Percentiles rank a stretch among this genome's conserved stretches.
These are phyloP conservation scores for Stegophylla sp. DNA, from an alignment of 2,888 invertebrate genomes.

Conservation along the genomic window DNA sequence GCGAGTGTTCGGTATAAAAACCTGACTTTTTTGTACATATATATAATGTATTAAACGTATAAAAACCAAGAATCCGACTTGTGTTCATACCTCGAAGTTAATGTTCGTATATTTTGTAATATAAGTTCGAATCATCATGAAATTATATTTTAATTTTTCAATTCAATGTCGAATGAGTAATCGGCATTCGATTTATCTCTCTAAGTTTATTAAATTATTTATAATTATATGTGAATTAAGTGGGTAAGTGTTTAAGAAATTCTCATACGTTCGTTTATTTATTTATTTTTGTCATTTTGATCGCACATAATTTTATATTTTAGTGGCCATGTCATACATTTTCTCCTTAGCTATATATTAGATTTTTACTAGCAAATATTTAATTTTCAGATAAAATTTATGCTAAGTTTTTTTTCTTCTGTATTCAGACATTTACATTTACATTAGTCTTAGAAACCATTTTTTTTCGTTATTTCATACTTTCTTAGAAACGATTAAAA, in stretches of 20 bases:
- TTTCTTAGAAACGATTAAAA: too few species aligned
- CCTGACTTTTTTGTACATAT: not conserved
- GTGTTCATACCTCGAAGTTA: constrained; percentile 20
- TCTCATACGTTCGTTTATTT: not conserved
- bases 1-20: constrained; percentile 7
- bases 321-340: not conserved
- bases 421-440: too few species aligned
- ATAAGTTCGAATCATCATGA: not conserved
- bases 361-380: not conserved
- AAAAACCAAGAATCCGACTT: constrained; percentile 7
- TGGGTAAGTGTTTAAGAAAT: not conserved
- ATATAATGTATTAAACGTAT: not conserved
- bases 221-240: too few species aligned
- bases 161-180: not conserved
- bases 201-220: too few species aligned
- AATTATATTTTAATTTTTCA: not conserved
- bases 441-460: too few species aligned
- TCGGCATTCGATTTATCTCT: not conserved
- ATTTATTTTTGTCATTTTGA: not conserved
- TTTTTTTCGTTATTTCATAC: too few species aligned
- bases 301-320: not conserved
- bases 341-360: not conserved
- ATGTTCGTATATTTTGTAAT: not conserved
- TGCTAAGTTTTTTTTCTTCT: too few species aligned
- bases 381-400: not conserved